Base-by-base conservation (phyloP, 2,113 vertebrate species). In the Panurus biarmicus region DNA sequence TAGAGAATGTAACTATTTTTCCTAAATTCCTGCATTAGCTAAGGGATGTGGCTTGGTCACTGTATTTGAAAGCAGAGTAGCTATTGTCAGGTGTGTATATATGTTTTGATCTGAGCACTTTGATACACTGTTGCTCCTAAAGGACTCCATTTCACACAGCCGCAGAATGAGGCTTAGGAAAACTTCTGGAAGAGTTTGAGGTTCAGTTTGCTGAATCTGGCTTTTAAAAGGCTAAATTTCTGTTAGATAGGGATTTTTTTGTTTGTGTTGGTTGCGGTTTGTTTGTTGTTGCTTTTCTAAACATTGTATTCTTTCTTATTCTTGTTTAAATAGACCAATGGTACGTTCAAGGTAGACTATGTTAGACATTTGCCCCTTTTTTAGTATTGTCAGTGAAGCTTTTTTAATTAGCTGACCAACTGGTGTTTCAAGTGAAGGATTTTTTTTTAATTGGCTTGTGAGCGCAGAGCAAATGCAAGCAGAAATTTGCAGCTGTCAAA, bases 371-470 rank as follows among this genome's bases (percentile, higher is more conserved):
- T 79, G 12, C 36, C 23, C 19, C 31, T 75, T 85, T 64, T 75
- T 29, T 54, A 26, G 25, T 51, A 38, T 62, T 84, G 38, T 67
- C 45, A 72, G 35, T 44, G n/a, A 69, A 35, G 42, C 48, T 71
- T 94, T 93, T 95, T 89, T 80, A 93, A 95, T 82, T 85, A 93
- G 81, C 54, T 87, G 91, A 61, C 64, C 75, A 85, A 79, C 21
- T 87, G 79, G 45, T 74, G 69, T 82, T 95, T 92, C 45, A 72
- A 65, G 50, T 60, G 45, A 94, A 81, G 31, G 45, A 31, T 38
- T 81, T 64, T 33, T 79, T 80, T 71, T 77, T 71, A 92, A 85
- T 91, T 95, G 66, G 45, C n/a, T 94, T 10, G 5, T 24, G 86
- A 87, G 17, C 4, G 13, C 85, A 54, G 48, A 78, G 69, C 19